phyloP scores from a whole-genome alignment of 2,113 vertebrate genomes.

The Machaerirhynchus nigripectus region DNA sequence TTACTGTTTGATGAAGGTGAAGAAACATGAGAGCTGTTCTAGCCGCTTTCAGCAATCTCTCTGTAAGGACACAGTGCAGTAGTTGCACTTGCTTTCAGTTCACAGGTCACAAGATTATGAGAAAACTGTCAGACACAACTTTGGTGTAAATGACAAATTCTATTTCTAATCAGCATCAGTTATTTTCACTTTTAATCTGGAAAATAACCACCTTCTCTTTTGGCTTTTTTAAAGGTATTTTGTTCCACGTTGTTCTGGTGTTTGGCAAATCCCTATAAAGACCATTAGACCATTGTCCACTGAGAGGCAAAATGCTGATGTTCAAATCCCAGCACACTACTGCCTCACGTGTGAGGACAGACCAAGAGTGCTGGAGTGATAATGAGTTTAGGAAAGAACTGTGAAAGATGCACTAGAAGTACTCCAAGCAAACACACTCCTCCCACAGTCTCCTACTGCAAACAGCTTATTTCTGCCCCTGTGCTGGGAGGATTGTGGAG shows the following conservation, averaged over 20 bases:
- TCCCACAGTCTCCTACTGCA: background rate
- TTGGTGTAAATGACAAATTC: background rate
- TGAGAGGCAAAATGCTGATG: background rate
- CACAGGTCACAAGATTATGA: background rate
- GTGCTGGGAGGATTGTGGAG: background rate
- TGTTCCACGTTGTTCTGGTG: background rate
- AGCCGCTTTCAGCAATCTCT: background rate
- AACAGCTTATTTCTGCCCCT: background rate
- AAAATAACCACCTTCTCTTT: background rate
- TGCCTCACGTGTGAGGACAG: background rate
- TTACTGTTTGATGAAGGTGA: background rate
- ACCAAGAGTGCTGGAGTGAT: background rate
- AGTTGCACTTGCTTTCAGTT: background rate
- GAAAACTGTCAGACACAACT: background rate
- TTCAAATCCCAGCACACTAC: background rate
- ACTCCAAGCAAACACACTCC: background rate
- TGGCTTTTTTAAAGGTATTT: background rate
- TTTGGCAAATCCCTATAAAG: background rate
- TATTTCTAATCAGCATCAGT: background rate
- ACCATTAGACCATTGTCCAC: background rate
- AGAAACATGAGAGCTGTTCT: background rate
- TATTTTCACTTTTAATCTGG: background rate
- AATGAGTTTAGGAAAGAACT: background rate
- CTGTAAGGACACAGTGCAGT: background rate
- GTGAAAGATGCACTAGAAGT: background rate